These are phyloP conservation scores for Dasyprocta punctata DNA, from an alignment of 2,113 vertebrate genomes.

Conservation along the genomic window DNA sequence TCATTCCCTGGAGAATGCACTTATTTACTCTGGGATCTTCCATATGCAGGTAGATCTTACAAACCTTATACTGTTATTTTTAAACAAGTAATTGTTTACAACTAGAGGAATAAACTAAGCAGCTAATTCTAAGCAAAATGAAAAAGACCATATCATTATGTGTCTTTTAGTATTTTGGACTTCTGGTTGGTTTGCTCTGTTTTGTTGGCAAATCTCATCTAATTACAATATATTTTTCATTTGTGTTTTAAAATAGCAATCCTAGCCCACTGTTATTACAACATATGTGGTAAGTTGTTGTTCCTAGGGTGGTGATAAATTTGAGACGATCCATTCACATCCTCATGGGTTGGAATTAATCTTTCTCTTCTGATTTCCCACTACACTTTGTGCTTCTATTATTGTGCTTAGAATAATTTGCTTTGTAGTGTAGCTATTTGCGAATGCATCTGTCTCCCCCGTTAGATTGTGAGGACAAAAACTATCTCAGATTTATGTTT, in stretches of 20 bases:
- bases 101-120: slow-evolving; percentile 18
- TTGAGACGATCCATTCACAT: slow-evolving; percentile 58
- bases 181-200: slow-evolving; percentile 67
- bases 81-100: background rate
- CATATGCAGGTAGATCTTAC: background rate
- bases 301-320: slow-evolving; percentile 77
- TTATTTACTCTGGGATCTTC: background rate
- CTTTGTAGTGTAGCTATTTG: slow-evolving; percentile 70
- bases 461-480: slow-evolving; percentile 40
- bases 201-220: slow-evolving; percentile 70
- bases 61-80: background rate
- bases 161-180: slow-evolving; percentile 53
- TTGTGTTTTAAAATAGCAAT: slow-evolving; percentile 72
- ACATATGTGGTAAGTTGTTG: slow-evolving; percentile 65
- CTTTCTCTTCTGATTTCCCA: slow-evolving; percentile 75
- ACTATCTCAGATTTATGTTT: slow-evolving; percentile 1
- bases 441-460: slow-evolving; percentile 70
- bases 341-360: slow-evolving; percentile 72
- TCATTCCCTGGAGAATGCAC: background rate
- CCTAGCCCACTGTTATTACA: slow-evolving; percentile 63
- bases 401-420: slow-evolving; percentile 70
- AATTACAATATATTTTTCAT: slow-evolving; percentile 75
- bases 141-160: slow-evolving; percentile 44
- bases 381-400: slow-evolving; percentile 65
- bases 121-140: slow-evolving; percentile 19